Evolutionary conservation across 92 coral and sea anemone species (phyloP), one percentile per base, ranked within the genome.

Genomic region (Epizoanthus illoricatus): DNA sequence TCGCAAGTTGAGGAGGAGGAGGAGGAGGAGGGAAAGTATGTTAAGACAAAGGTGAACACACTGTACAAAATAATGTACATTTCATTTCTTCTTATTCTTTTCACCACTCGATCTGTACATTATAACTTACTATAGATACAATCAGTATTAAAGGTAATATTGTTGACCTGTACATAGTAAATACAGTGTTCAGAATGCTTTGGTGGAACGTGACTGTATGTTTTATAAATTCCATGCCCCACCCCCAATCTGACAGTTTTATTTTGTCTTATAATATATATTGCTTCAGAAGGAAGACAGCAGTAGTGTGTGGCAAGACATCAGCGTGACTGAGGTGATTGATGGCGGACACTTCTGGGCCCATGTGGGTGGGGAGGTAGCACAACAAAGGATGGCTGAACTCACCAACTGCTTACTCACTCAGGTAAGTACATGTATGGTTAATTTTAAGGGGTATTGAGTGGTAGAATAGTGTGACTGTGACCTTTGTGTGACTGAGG

Each of bases 261-360:
- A 40, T 41, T 5, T 39, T 1, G 18, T 59, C 40, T 39, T 79
- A 15, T 8, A 18, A 9, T 4, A 7, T 17, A 16, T 49, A n/a
- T 62, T 20, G 36, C 17, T 7, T 52, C 36, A 67, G 80, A 80
- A 33, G 1, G 72, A 78, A 70, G 65, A 65, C 18, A 47, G 5
- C 39, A 60, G 61, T 43, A 62, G 4, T 18, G 72, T 81, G 3
- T 93, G 99, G 99, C 87, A 88, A 40, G 99, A 96, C 42, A 70
- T 96, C 21, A 81, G 39, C 4, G 90, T 93, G 49, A 84, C 90
- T 40, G 89, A 94, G 18, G 97, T 96, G 41, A 85, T 91, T 70
- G 98, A 96, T 84, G 98, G 96, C 39, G 93, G 98, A 59, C 99
- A 93, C 64, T 96, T 96, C 73, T 96, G 99, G 99, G 99, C 98